Conservation (phyloP, 2,113 vertebrate species). For the Colaptes auratus region DNA sequence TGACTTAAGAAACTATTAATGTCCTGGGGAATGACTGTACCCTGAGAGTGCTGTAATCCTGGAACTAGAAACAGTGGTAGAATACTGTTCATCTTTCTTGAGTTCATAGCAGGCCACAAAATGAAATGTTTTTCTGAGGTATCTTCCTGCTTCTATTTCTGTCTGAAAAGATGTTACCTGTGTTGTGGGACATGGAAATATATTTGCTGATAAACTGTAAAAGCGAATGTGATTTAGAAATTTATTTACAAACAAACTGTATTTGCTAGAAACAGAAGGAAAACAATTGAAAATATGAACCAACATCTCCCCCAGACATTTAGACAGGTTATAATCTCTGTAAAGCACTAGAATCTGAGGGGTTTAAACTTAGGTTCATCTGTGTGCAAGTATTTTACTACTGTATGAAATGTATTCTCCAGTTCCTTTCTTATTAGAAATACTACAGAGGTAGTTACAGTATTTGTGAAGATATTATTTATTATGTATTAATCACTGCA, state of each 20-base stretch:
- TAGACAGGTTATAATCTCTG: neutral
- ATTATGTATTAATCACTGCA: neutral
- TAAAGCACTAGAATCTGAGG: neutral
- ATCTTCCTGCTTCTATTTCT: neutral
- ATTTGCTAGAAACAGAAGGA: neutral
- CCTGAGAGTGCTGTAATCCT: neutral
- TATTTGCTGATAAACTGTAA: neutral
- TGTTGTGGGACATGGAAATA: neutral
- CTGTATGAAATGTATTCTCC: neutral
- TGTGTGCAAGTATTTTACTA: neutral
- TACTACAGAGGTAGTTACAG: neutral
- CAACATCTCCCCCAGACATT: neutral
- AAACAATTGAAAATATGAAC: neutral
- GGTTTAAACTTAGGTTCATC: neutral
- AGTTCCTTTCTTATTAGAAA: neutral
- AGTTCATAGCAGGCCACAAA: neutral
- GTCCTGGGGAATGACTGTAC: neutral
- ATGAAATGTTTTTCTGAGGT: neutral
- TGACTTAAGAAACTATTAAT: neutral
- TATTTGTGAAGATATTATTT: neutral
- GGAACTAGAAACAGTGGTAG: neutral
- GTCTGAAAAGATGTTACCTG: neutral
- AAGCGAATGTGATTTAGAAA: neutral
- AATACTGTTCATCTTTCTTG: neutral
- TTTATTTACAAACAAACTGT: neutral